A percentile compares a stretch with the other conserved stretches of the same genome.
Conservation (phyloP, 2,797 vertebrate genomes). For the Enteromius unitaeniatus region DNA sequence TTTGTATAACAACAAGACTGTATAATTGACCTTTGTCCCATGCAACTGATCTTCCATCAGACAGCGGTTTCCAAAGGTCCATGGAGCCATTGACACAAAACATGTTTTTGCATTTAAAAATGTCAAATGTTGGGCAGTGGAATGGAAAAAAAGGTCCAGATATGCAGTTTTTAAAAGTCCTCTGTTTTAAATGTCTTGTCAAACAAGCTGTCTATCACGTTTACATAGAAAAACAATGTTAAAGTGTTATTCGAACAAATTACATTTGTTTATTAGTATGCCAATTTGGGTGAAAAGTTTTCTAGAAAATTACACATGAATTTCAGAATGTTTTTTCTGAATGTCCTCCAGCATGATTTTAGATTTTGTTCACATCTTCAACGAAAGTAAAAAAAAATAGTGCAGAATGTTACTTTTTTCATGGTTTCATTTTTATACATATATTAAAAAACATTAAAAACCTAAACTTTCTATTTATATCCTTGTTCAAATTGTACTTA, state of each 20-base stretch:
- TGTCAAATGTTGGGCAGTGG: not conserved
- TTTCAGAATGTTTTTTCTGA: not conserved
- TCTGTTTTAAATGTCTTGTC: not conserved
- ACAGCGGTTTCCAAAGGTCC: not conserved
- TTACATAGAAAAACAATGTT: not conserved
- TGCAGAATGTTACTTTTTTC: not conserved
- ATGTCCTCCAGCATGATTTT: not conserved
- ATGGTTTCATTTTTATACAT: not conserved
- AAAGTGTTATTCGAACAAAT: not conserved
- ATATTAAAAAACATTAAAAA: not conserved
- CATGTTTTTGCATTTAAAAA: not conserved
- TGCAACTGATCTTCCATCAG: not conserved
- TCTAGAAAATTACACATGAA: not conserved
- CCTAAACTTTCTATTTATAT: not conserved
- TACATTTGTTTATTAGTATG: not conserved
- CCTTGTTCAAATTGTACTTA: not conserved
- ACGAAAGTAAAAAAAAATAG: not conserved
- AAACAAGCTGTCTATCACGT: not conserved
- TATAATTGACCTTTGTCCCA: conserved; percentile 6
- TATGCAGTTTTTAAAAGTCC: not conserved
- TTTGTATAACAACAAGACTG: conserved; percentile 12
- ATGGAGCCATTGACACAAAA: not conserved
- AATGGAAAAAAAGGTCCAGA: not conserved
- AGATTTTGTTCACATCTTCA: not conserved
- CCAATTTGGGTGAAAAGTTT: not conserved